phyloP scores from a whole-genome alignment of 2,113 vertebrate genomes.

The Plestiodon gilberti region DNA sequence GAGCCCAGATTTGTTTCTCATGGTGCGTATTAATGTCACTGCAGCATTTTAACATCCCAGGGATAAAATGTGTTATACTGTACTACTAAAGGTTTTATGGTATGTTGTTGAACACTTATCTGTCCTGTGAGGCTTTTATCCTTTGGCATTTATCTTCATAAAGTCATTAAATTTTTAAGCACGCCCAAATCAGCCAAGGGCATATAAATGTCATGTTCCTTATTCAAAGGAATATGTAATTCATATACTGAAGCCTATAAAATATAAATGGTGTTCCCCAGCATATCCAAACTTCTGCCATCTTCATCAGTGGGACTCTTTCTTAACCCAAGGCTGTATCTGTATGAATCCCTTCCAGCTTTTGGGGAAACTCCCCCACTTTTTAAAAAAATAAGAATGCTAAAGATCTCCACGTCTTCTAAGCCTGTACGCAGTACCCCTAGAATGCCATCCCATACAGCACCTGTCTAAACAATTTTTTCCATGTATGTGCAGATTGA shows the following conservation, averaged over 20 bases:
- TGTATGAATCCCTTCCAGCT: background rate
- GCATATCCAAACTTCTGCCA: background rate
- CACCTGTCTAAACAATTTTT: background rate
- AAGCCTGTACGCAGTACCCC: background rate
- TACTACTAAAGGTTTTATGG: slow-evolving; percentile 13
- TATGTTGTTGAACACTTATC: slow-evolving; percentile 12
- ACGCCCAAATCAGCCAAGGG: background rate
- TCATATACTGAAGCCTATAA: background rate
- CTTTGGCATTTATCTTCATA: slow-evolving; percentile 30
- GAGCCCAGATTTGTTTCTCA: background rate
- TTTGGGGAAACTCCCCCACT: background rate
- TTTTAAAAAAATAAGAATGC: background rate
- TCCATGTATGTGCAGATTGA: background rate
- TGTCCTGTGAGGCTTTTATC: slow-evolving; percentile 18
- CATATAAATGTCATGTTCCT: background rate
- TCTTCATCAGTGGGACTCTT: background rate
- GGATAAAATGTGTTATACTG: background rate
- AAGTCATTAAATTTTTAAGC: slow-evolving; percentile 28
- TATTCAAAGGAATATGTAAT: background rate
- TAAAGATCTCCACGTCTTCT: background rate
- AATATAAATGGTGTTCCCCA: background rate
- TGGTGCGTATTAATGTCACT: background rate
- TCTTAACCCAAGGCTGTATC: background rate
- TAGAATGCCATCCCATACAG: background rate
- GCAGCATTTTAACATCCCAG: background rate